These are phyloP conservation scores for Lanius collurio DNA, from an alignment of 2,113 vertebrate species.

Conservation along the genomic window DNA sequence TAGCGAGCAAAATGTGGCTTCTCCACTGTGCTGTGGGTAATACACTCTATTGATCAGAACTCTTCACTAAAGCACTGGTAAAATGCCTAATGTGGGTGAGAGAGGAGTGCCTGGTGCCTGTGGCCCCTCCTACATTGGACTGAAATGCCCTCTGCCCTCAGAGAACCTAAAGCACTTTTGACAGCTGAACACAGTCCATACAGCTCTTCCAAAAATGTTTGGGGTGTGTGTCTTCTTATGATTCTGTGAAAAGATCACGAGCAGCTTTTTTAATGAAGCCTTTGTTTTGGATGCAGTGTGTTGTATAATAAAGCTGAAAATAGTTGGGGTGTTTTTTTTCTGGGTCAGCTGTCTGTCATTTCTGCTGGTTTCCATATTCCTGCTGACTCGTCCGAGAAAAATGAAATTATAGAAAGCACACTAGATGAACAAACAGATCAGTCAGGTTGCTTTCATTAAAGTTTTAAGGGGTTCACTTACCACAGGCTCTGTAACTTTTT, in stretches of 20 bases:
- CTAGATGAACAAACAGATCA: background rate
- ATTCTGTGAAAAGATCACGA: background rate
- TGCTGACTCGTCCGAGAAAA: background rate
- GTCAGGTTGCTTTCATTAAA: background rate
- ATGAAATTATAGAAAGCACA: background rate
- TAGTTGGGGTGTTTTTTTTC: background rate
- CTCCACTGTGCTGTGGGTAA: background rate
- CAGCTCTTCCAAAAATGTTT: background rate
- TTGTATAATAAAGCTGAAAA: slow-evolving; percentile 26
- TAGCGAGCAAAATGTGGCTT: background rate
- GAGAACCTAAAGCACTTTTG: background rate
- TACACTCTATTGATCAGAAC: slow-evolving; percentile 29
- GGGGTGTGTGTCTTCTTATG: background rate
- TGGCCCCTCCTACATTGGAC: slow-evolving; percentile 9
- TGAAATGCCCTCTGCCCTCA: slow-evolving; percentile 36
- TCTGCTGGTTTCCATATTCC: slow-evolving; percentile 7
- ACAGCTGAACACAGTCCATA: background rate
- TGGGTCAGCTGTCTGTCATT: slow-evolving; percentile 43
- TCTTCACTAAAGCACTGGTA: background rate
- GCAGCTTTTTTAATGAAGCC: slow-evolving; percentile 1
- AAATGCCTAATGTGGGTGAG: slow-evolving; percentile 11
- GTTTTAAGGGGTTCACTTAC: background rate
- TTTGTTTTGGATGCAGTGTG: background rate
- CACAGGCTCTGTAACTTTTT: background rate
- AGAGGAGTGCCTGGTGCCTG: background rate